phyloP scores from a whole-genome alignment of 2,888 invertebrate species.

The Blastobasis adustella region DNA sequence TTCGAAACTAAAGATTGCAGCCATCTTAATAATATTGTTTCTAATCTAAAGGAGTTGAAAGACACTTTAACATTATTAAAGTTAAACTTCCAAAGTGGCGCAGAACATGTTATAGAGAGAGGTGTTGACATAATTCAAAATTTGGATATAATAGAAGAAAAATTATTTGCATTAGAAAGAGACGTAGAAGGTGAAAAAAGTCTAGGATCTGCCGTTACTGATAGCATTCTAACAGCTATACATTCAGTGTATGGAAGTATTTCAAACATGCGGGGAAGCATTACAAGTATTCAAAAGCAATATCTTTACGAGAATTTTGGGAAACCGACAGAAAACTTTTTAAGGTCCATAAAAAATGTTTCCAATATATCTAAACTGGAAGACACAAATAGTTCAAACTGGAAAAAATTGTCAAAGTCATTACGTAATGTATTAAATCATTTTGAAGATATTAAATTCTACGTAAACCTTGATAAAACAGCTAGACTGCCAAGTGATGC shows the following conservation, averaged over 20 bases:
- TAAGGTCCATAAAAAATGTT: conserved; percentile 48
- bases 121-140: conserved; percentile 52
- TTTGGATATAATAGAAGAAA: conserved; percentile 61
- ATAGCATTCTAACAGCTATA: conserved; percentile 57
- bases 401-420: conserved; percentile 43
- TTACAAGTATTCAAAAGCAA: conserved; percentile 58
- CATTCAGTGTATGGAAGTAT: conserved; percentile 69
- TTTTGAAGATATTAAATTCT: conserved; percentile 67
- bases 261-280: conserved; percentile 69
- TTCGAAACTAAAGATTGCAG: conserved; percentile 32
- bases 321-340: conserved; percentile 47
- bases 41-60: conserved; percentile 33
- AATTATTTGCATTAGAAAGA: conserved; percentile 51
- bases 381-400: conserved; percentile 21
- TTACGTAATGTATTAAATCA: conserved; percentile 54
- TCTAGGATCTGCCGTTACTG: conserved; percentile 35
- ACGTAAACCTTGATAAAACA: conserved; percentile 64
- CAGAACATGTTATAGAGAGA: conserved; percentile 52
- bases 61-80: conserved; percentile 42
- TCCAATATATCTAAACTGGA: conserved; percentile 20
- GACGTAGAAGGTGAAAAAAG: conserved; percentile 30
- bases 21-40: conserved; percentile 27
- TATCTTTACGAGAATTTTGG: conserved; percentile 63
- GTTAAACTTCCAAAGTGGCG: conserved; percentile 32
- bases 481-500: conserved; percentile 61